Evolutionary conservation across 1,140 invertebrate species (phyloP).

Genomic region (Drosophila fuyamai): DNA sequence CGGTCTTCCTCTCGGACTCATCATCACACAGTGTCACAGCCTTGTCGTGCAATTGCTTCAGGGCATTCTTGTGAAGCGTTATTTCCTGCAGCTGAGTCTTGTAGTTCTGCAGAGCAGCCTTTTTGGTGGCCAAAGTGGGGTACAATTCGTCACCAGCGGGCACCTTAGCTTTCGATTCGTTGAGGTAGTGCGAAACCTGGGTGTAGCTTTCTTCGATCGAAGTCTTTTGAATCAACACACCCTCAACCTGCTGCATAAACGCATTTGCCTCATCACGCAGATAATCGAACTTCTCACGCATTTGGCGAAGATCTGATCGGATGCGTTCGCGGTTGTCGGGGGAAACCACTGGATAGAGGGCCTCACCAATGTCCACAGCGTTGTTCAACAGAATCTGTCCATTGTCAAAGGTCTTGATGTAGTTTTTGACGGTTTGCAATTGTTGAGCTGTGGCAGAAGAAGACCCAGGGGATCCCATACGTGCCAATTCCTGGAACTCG

Average conservation of each 20-base stretch:
- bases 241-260: slow-evolving; percentile 94
- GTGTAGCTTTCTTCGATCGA: slow-evolving; percentile 95
- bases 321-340: slow-evolving; percentile 94
- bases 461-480: slow-evolving; percentile 83
- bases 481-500: slow-evolving; percentile 80
- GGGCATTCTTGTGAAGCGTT: slow-evolving; percentile 90
- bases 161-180: slow-evolving; percentile 89
- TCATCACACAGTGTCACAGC: slow-evolving; percentile 90
- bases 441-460: slow-evolving; percentile 81
- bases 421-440: slow-evolving; percentile 84
- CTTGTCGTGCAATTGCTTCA: slow-evolving; percentile 92
- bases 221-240: slow-evolving; percentile 93
- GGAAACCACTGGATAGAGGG: slow-evolving; percentile 93
- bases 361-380: slow-evolving; percentile 94
- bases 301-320: slow-evolving; percentile 91
- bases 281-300: slow-evolving; percentile 93
- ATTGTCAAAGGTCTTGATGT: slow-evolving; percentile 90
- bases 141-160: slow-evolving; percentile 89
- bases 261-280: slow-evolving; percentile 93
- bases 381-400: slow-evolving; percentile 92
- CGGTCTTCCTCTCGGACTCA: slow-evolving; percentile 89
- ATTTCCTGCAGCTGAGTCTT: slow-evolving; percentile 93
- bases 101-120: slow-evolving; percentile 91
- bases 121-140: slow-evolving; percentile 93
- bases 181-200: slow-evolving; percentile 92